A percentile compares a stretch with the other conserved stretches of the same genome.
phyloP scores from a whole-genome alignment of 2,113 vertebrate species.

The Pangasianodon hypophthalmus region DNA sequence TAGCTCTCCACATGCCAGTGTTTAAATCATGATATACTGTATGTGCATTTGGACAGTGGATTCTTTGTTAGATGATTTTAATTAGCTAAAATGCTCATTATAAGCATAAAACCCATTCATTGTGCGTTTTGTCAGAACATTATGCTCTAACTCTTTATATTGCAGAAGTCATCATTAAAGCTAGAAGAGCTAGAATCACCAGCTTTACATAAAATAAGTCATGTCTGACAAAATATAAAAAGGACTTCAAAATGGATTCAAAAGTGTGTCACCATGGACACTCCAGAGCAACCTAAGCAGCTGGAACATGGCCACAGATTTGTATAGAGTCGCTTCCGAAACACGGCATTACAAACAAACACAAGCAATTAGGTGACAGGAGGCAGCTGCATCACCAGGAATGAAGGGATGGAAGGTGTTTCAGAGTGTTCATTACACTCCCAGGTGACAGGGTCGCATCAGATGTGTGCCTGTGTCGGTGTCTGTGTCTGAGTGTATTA shows the following conservation, averaged over 20 bases:
- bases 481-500: constrained; percentile 27
- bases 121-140: background rate
- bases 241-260: background rate
- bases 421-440: constrained; percentile 60
- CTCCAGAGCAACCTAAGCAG: constrained; percentile 37
- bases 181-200: background rate
- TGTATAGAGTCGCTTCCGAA: constrained; percentile 47
- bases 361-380: constrained; percentile 64
- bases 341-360: constrained; percentile 67
- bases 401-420: constrained; percentile 60
- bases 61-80: constrained; percentile 1
- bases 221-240: background rate
- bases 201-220: background rate
- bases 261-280: constrained; percentile 44
- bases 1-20: background rate
- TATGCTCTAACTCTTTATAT: background rate
- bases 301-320: constrained; percentile 48
- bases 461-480: constrained; percentile 33
- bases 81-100: constrained; percentile 11
- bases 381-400: constrained; percentile 35
- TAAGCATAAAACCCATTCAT: background rate
- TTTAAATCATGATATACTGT: background rate
- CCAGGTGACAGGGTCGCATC: constrained; percentile 56
- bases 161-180: background rate
- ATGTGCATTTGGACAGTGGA: background rate